Evolutionary conservation across 2,113 vertebrate genomes (phyloP), one percentile per base, ranked within the genome.

Genomic region (Glaucidium brasilianum): DNA sequence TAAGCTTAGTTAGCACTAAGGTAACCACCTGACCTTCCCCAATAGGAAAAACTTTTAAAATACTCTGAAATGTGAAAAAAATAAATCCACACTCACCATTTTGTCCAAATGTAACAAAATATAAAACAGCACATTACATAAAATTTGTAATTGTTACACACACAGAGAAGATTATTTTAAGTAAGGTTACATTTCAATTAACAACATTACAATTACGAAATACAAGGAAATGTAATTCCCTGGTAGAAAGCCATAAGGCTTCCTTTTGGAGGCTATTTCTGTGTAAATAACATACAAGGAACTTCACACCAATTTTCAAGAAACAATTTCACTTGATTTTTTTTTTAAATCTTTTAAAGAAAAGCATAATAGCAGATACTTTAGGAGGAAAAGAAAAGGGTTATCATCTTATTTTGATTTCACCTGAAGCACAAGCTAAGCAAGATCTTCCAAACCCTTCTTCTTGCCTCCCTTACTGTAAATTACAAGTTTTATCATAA

Each of bases 201-300:
- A 85, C 59, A 89, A 83, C 43, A 64, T 58, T 17, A 74, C 56
- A 67, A 52, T 69, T 73, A 76, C 56, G 64, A 93, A 94, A 94
- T 25, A 85, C 11, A 66, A 79, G 26, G 68, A 93, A 91, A 80
- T 4, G 23, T 4, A 95, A 94, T 68, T 87, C 25, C n/a, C 41
- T 63, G 9, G n/a, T 34, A 89, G 53, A 78, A 95, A 96, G 93
- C 30, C 5, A 23, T 56, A 62, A 95, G 19, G 5, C 76, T 96
- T 95, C 91, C 43, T 78, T 95, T 91, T 37, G 2, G 66, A 68
- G 6, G 20, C 9, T 53, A 35, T 92, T 92, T 75, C 59, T 78
- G 26, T 85, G 43, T 60, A 90, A 85, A 82, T 32, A 49, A 85
- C 67, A 97, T 89, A 94, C 30, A 92, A 85, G 50, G 37, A 95